Base-by-base conservation (phyloP, 1,140 invertebrate species). In the Plutomurus gul region DNA sequence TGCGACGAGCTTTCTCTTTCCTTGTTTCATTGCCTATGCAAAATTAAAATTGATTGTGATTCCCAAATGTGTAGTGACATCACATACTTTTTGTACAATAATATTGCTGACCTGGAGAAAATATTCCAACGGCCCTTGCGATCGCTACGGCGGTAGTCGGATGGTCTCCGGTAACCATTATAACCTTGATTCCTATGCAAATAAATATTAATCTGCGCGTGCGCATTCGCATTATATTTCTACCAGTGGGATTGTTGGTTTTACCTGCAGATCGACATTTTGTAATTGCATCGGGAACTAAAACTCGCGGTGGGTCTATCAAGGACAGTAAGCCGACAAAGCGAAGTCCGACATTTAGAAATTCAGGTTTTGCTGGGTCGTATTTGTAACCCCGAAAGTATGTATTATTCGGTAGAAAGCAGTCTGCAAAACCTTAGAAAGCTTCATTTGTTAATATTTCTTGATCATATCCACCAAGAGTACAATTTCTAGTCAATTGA, bases 111-210 rank as follows among this genome's bases (percentile, higher is more conserved):
- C 88, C 89, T 73, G 89, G 87, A 7, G 89, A 88, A 25, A 93
- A 93, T 74, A 93, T 94, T 10, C 93, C 89, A 80, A 93, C 90
- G 85, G 91, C 86, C 84, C 89, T 87, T 0, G 93, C 93, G 70
- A 94, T 92, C 0, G 93, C 92, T 82, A 91, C 91, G 6, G 94
- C 93, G 0, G 94, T 95, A n/a, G 92, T 89, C 0, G 93, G 93
- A 86, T 95, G 94, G 87, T 95, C 93, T 82, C 90, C 90, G 6
- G 81, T 82, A 1, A 82, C 91, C 92, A 93, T 94, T 75, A 93
- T 90, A 1, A 93, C 91, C 49, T 80, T 81, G 25, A 86, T 84
- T 5, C 86, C 56, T 65, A n/a, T n/a, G n/a, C n/a, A n/a, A n/a
- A n/a, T n/a, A n/a, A n/a, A n/a, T n/a, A n/a, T n/a, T n/a, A n/a